Conservation (phyloP, 1,140 invertebrate genomes). For the Eupristina koningsbergeri region DNA sequence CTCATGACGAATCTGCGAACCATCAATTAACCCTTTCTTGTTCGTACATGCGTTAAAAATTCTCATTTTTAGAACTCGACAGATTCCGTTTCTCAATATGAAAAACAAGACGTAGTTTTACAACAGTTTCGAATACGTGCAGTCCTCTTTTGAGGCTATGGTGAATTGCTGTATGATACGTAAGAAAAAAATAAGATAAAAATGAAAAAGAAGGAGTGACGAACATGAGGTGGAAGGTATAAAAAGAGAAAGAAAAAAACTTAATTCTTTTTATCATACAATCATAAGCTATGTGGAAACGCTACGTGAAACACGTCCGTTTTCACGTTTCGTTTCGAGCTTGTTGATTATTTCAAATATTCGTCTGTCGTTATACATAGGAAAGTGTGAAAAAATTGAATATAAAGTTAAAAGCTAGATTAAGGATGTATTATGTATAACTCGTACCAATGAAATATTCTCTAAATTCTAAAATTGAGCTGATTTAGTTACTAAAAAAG, state of each 20-base stretch:
- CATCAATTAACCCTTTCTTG: conserved; percentile 42
- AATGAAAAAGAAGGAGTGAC: background rate
- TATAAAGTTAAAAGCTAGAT: background rate
- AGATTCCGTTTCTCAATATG: background rate
- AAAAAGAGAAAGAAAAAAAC: background rate
- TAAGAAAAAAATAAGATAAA: background rate
- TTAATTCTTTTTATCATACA: background rate
- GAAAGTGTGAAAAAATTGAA: background rate
- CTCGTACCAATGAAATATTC: no score
- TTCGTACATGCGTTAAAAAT: conserved; percentile 10
- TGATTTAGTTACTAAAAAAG: no score
- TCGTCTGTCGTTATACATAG: background rate
- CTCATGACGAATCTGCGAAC: conserved; percentile 26
- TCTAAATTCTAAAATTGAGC: no score
- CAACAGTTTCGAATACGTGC: background rate
- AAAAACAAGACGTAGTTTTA: background rate
- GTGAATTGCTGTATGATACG: background rate
- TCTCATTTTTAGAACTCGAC: background rate
- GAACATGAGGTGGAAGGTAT: background rate
- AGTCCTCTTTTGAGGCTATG: background rate
- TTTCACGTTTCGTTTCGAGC: background rate
- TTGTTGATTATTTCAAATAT: no score
- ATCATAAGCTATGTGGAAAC: background rate
- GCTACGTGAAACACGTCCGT: background rate
- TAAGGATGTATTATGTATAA: background rate